phyloP scores from a whole-genome alignment of 2,113 vertebrate genomes.

The Hepsetus odoe region DNA sequence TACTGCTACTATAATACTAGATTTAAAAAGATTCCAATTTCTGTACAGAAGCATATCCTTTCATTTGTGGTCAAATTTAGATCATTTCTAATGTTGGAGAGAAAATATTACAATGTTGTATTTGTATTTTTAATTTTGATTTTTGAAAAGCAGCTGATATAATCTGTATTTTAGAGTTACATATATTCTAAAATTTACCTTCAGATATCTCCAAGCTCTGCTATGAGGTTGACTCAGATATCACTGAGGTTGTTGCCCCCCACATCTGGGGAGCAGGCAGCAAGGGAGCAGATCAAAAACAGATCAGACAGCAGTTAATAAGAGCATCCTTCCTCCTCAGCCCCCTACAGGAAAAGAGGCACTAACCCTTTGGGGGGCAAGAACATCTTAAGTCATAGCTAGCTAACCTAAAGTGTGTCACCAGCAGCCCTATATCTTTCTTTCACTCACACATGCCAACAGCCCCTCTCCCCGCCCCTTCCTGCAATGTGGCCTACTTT shows the following conservation, averaged over 20 bases:
- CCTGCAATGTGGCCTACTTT: conserved; percentile 44
- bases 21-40: too few relatives aligned
- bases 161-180: too few relatives aligned
- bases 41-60: too few relatives aligned
- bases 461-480: neutral
- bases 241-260: conserved; percentile 45
- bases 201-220: neutral
- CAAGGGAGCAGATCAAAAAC: conserved; percentile 66
- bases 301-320: conserved; percentile 53
- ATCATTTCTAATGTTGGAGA: too few relatives aligned
- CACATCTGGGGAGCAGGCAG: conserved; percentile 14
- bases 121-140: too few relatives aligned
- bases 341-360: conserved; percentile 24
- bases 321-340: conserved; percentile 27
- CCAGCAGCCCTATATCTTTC: neutral
- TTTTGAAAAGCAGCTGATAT: too few relatives aligned
- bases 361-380: conserved; percentile 22
- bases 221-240: conserved; percentile 13
- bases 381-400: conserved; percentile 17
- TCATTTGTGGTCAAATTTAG: too few relatives aligned
- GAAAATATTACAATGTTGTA: too few relatives aligned
- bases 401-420: conserved; percentile 43
- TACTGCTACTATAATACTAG: too few relatives aligned
- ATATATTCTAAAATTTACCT: neutral
- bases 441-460: conserved; percentile 5